A percentile compares a stretch with the other conserved stretches of the same genome.
Conservation (phyloP, 2,113 vertebrate genomes). For the Cathartes aura region DNA sequence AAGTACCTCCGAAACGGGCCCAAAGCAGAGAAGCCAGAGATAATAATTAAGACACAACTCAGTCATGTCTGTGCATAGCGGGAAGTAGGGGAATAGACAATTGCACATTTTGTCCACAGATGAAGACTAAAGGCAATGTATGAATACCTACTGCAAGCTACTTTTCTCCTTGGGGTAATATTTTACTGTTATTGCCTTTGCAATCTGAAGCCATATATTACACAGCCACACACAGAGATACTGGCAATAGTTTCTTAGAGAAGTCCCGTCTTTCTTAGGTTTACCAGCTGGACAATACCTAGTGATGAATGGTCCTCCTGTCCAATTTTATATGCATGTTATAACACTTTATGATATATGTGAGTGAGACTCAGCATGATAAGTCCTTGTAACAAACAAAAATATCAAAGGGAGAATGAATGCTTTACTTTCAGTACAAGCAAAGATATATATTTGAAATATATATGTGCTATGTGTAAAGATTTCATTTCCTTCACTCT, state of each 20-base stretch:
- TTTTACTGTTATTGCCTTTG: slow-evolving; percentile 65
- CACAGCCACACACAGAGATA: slow-evolving; percentile 43
- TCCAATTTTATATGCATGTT: slow-evolving; percentile 65
- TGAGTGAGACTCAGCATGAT: slow-evolving; percentile 28
- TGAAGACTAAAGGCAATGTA: slow-evolving; percentile 1
- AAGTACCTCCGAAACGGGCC: not conserved
- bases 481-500: slow-evolving; percentile 38
- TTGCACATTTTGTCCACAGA: not conserved
- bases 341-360: slow-evolving; percentile 59
- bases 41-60: slow-evolving; percentile 27
- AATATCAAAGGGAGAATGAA: slow-evolving; percentile 52
- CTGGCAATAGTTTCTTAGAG: slow-evolving; percentile 40
- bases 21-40: not conserved
- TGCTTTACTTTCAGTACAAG: not conserved
- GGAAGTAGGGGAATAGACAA: slow-evolving; percentile 11
- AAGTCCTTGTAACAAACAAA: slow-evolving; percentile 54
- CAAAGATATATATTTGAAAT: slow-evolving; percentile 59
- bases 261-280: slow-evolving; percentile 31
- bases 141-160: slow-evolving; percentile 27
- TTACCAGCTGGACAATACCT: slow-evolving; percentile 63
- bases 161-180: slow-evolving; percentile 59
- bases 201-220: slow-evolving; percentile 60
- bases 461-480: slow-evolving; percentile 24
- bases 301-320: slow-evolving; percentile 62
- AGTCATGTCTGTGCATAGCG: not conserved